Conservation (phyloP, 2,113 vertebrate genomes). For the Halichoerus grypus region DNA sequence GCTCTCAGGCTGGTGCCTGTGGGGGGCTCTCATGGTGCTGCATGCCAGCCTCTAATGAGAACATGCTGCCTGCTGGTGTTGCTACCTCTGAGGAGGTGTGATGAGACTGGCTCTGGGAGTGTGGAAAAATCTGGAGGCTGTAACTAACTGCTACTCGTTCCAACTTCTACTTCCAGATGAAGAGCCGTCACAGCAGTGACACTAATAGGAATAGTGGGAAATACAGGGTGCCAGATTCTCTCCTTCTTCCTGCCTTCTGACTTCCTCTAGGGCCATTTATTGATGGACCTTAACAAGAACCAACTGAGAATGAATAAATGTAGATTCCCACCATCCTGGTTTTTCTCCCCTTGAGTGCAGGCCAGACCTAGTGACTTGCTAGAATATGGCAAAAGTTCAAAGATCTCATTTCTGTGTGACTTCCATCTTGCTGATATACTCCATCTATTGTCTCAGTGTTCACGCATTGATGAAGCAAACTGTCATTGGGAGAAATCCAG, state of each 20-base stretch:
- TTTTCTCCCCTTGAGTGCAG: not conserved
- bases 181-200: not conserved
- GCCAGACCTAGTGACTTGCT: not conserved
- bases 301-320: not conserved
- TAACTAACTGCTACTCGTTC: not conserved
- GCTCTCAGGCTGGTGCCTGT: not conserved
- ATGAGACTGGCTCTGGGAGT: not conserved
- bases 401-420: not conserved
- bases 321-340: not conserved
- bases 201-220: not conserved
- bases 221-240: not conserved
- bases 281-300: not conserved
- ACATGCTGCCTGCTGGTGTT: not conserved
- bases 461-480: not conserved
- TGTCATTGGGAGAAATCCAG: not conserved
- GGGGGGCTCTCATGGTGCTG: not conserved
- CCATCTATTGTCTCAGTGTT: not conserved
- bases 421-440: not conserved
- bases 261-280: not conserved
- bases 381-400: not conserved
- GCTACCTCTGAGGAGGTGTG: not conserved
- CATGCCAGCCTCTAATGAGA: not conserved
- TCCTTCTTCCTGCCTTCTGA: not conserved
- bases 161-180: not conserved
- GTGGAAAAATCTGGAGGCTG: not conserved